phyloP scores from a whole-genome alignment of 2,797 vertebrate species.

The Anabas testudineus region DNA sequence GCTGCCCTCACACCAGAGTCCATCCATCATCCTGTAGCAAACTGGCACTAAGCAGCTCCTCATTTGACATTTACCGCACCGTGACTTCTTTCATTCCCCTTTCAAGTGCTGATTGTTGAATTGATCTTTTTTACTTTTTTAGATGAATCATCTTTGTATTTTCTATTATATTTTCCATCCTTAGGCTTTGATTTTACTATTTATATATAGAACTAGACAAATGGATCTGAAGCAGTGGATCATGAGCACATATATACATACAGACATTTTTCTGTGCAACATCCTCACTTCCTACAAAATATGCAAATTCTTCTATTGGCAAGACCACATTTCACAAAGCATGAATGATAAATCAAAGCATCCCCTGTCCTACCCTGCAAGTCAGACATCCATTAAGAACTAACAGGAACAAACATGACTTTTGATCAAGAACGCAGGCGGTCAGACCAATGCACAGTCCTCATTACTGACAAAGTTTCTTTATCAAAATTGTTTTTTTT shows the following conservation, averaged over 20 bases:
- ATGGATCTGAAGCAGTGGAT: not conserved
- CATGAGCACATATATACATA: conserved; percentile 3
- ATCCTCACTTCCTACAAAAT: conserved; percentile 14
- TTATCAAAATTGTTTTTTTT: conserved; percentile 1
- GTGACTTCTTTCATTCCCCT: conserved; percentile 50
- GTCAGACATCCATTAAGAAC: conserved; percentile 26
- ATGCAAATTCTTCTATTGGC: conserved; percentile 5
- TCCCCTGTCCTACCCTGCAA: not conserved
- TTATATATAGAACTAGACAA: not conserved
- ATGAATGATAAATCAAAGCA: conserved; percentile 29
- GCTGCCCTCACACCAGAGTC: conserved; percentile 62
- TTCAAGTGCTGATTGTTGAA: conserved; percentile 7
- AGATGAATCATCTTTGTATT: conserved; percentile 39
- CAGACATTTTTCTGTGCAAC: not conserved
- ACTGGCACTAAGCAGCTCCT: conserved; percentile 48
- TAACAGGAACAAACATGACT: conserved; percentile 9
- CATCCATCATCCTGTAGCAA: conserved; percentile 65
- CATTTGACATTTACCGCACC: conserved; percentile 67
- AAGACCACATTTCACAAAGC: conserved; percentile 13
- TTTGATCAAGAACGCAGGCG: conserved; percentile 19
- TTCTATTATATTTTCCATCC: conserved; percentile 1
- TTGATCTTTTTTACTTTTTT: conserved; percentile 25
- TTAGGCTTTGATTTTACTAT: not conserved
- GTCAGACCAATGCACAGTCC: not conserved
- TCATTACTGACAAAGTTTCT: conserved; percentile 44